Percentiles rank a stretch among this genome's conserved stretches.
These are phyloP conservation scores for Trialeurodes vaporariorum DNA, from an alignment of 1,140 invertebrate species.

Conservation along the genomic window DNA sequence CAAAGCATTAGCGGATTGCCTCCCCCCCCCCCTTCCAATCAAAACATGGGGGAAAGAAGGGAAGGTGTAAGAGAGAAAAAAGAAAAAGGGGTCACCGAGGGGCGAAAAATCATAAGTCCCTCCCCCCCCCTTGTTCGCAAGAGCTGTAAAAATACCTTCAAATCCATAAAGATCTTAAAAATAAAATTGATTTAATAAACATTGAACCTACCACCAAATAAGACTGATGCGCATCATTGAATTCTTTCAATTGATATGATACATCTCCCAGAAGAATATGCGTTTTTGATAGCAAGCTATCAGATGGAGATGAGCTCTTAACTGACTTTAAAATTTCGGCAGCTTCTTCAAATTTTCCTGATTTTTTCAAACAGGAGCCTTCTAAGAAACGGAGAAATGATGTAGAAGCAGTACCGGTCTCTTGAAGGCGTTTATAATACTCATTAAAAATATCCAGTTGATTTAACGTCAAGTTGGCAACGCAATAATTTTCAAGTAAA, in stretches of 20 bases:
- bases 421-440: neutral
- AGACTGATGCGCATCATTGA: neutral
- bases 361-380: neutral
- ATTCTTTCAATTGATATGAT: neutral
- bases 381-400: neutral
- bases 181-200: too few species aligned
- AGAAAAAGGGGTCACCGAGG: too few species aligned
- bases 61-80: too few species aligned
- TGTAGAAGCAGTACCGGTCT: neutral
- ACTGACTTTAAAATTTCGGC: neutral
- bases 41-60: too few species aligned
- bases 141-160: too few species aligned
- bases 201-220: too few species aligned
- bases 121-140: too few species aligned
- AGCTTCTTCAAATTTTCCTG: neutral
- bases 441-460: neutral
- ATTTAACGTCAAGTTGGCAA: neutral
- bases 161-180: too few species aligned
- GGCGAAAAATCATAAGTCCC: too few species aligned
- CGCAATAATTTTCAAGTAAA: neutral
- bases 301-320: neutral
- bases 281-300: neutral
- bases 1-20: too few species aligned
- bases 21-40: too few species aligned
- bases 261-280: neutral